A percentile compares a stretch with the other conserved stretches of the same genome.
Conservation (phyloP, 2,113 vertebrate species). For the Oryctolagus cuniculus region DNA sequence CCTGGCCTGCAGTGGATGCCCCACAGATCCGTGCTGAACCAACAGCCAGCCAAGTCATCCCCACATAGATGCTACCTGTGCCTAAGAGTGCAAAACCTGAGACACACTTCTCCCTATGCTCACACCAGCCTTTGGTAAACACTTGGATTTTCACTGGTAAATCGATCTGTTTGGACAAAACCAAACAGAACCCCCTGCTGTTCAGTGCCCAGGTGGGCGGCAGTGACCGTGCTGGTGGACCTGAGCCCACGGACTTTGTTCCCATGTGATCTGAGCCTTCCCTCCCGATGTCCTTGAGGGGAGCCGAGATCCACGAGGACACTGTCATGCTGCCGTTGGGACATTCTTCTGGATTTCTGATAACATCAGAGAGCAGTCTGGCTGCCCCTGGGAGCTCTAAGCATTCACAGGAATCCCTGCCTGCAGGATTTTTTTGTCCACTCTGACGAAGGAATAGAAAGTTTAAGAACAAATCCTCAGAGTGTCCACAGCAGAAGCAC, state of each 20-base stretch:
- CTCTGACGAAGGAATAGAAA: background rate
- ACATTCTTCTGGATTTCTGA: background rate
- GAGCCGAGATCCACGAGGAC: background rate
- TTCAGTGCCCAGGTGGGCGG: accelerated
- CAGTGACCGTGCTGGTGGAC: background rate
- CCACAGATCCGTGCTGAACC: background rate
- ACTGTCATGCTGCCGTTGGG: background rate
- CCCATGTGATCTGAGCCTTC: background rate
- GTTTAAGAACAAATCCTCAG: background rate
- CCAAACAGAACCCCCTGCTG: background rate
- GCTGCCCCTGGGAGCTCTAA: background rate
- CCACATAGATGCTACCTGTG: background rate
- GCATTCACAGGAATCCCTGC: background rate
- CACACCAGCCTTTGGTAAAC: background rate
- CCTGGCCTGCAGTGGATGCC: background rate
- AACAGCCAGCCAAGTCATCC: background rate
- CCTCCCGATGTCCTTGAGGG: background rate
- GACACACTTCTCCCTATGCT: background rate
- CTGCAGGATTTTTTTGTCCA: background rate
- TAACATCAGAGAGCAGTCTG: background rate
- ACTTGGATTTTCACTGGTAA: background rate
- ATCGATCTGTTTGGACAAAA: background rate
- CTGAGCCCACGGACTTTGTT: background rate
- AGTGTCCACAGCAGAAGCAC: too few species aligned
- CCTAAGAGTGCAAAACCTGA: background rate